These are phyloP conservation scores for Verasper variegatus DNA, from an alignment of 2,113 vertebrate species.

Conservation along the genomic window DNA sequence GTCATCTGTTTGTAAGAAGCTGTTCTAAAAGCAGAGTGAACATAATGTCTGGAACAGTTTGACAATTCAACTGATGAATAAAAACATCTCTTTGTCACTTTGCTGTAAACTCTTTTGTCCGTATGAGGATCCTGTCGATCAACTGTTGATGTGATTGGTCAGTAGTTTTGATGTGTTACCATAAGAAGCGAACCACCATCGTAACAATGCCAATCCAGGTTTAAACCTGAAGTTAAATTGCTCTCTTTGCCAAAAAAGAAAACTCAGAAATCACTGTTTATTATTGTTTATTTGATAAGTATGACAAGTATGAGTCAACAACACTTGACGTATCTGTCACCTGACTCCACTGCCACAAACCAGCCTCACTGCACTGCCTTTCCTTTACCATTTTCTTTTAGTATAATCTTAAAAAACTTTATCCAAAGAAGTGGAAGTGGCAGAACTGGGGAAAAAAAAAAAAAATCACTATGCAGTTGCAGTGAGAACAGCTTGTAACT, in stretches of 20 bases:
- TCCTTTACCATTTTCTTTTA: not conserved
- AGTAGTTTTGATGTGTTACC: too few species aligned
- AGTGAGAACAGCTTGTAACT: not conserved
- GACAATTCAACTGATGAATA: too few species aligned
- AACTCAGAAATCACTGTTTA: not conserved
- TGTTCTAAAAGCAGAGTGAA: too few species aligned
- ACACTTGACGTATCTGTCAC: conserved; percentile 2
- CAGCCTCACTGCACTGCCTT: conserved; percentile 19
- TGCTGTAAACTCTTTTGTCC: too few species aligned
- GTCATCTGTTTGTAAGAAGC: too few species aligned
- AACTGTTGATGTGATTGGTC: too few species aligned
- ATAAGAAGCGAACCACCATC: too few species aligned
- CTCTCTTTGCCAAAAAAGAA: not conserved
- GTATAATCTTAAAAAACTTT: conserved; percentile 24
- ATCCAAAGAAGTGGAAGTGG: not conserved
- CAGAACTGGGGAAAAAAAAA: conserved; percentile 3
- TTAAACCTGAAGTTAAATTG: not conserved
- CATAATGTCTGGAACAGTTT: too few species aligned
- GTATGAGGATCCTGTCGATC: too few species aligned
- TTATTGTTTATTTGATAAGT: conserved; percentile 54
- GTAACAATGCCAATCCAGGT: too few species aligned
- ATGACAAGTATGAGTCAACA: conserved; percentile 13
- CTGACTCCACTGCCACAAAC: conserved; percentile 12
- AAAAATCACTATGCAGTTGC: not conserved
- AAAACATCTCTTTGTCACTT: too few species aligned